These are phyloP conservation scores for Pholis gunnellus DNA, from an alignment of 2,113 vertebrate species.

Conservation along the genomic window DNA sequence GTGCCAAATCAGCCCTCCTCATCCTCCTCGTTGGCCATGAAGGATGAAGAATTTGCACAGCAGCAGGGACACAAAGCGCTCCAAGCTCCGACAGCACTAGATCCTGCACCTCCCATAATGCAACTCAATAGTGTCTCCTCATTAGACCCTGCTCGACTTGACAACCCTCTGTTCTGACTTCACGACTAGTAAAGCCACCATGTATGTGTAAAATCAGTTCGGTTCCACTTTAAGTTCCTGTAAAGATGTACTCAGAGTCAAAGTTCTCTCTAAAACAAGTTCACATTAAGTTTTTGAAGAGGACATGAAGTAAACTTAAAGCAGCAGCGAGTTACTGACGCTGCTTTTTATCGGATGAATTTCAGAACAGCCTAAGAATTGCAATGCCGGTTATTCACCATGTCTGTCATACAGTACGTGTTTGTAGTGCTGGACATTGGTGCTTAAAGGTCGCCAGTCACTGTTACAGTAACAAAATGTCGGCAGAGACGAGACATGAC, in stretches of 20 bases:
- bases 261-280: neutral
- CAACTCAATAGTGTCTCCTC: neutral
- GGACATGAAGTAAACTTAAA: neutral
- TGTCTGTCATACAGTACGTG: neutral
- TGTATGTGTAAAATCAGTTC: neutral
- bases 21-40: too few relatives aligned
- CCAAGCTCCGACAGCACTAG: neutral
- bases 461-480: neutral
- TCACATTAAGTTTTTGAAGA: neutral
- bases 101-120: neutral
- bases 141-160: neutral
- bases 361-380: neutral
- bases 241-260: neutral
- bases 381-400: neutral
- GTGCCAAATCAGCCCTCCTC: neutral
- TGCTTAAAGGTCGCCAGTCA: neutral
- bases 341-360: neutral
- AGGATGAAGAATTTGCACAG: neutral
- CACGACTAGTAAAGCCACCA: neutral
- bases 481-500: slow-evolving; percentile 29
- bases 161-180: neutral
- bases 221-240: neutral
- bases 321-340: neutral
- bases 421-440: neutral
- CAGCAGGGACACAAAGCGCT: too few relatives aligned